Percentiles rank a stretch among this genome's conserved stretches.
These are phyloP conservation scores for Hemiprocne comata DNA, from an alignment of 2,113 vertebrate species.

Conservation along the genomic window DNA sequence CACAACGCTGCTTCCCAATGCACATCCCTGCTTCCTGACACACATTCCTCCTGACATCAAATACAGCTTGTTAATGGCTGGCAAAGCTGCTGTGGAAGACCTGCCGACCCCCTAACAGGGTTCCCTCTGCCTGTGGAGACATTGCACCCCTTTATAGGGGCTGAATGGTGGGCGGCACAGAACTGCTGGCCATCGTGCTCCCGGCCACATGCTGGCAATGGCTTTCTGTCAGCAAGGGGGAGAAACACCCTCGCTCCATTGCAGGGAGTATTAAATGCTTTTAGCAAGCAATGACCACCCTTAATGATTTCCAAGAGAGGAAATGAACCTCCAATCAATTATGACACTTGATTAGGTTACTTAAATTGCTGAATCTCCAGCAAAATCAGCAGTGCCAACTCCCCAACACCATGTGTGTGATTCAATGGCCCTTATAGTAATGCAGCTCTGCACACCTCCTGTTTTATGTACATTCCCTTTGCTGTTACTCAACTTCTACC, in stretches of 20 bases:
- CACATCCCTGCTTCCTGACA: too few relatives aligned
- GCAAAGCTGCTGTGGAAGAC: constrained; percentile 62
- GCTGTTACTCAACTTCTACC: not conserved
- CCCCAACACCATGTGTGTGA: not conserved
- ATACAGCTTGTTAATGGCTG: constrained; percentile 78
- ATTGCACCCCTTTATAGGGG: constrained; percentile 67
- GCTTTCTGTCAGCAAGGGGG: constrained; percentile 71
- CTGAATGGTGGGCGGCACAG: constrained; percentile 72
- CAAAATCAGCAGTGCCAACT: constrained; percentile 56
- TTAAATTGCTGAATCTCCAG: constrained; percentile 65
- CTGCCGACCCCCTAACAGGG: constrained; percentile 70
- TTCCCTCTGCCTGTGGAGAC: constrained; percentile 74
- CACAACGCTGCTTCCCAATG: constrained; percentile 50
- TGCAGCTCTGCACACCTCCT: constrained; percentile 18
- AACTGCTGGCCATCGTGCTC: constrained; percentile 19
- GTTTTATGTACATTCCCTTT: not conserved
- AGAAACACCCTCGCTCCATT: constrained; percentile 71
- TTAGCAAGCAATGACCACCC: constrained; percentile 55
- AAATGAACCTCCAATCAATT: constrained; percentile 78
- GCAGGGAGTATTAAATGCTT: constrained; percentile 75
- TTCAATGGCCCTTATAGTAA: not conserved
- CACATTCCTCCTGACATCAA: constrained; percentile 73
- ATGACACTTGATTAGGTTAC: constrained; percentile 72
- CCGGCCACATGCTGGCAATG: constrained; percentile 71
- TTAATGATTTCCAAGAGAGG: constrained; percentile 73